These are phyloP conservation scores for Kryphioiulus occultus DNA, from an alignment of 2,888 invertebrate species.

Conservation along the genomic window DNA sequence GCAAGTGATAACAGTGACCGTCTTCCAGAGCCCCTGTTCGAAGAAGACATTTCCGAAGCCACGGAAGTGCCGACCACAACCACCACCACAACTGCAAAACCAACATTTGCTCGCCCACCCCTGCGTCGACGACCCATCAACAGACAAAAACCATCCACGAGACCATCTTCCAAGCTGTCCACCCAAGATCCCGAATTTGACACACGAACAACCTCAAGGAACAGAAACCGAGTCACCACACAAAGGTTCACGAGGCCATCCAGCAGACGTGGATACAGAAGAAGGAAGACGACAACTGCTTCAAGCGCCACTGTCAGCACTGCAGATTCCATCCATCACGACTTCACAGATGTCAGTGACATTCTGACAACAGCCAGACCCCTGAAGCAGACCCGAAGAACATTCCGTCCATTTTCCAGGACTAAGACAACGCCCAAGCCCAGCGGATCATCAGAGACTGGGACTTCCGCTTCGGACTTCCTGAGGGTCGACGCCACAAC, in stretches of 20 bases:
- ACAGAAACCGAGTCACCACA: neutral
- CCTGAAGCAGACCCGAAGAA: neutral
- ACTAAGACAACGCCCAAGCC: neutral
- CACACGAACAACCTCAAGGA: neutral
- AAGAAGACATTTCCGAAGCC: neutral
- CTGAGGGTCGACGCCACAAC: neutral
- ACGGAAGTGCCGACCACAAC: neutral
- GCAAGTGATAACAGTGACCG: neutral
- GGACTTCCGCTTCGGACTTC: neutral
- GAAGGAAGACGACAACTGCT: constrained; percentile 20
- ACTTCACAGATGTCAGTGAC: neutral
- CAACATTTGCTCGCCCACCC: neutral
- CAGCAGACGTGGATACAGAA: neutral
- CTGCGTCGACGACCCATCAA: neutral
- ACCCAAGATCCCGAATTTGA: neutral
- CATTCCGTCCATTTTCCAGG: neutral
- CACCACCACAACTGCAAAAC: constrained; percentile 2
- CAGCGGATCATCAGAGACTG: neutral
- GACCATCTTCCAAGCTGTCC: neutral
- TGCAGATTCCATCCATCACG: neutral
- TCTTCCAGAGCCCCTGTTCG: neutral
- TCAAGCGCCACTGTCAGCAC: neutral
- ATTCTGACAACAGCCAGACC: neutral
- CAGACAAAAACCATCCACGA: neutral
- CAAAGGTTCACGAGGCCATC: constrained; percentile 1